A percentile compares a stretch with the other conserved stretches of the same genome.
Evolutionary conservation across 2,888 invertebrate species (phyloP).

Genomic region (Nomada hirtipes): DNA sequence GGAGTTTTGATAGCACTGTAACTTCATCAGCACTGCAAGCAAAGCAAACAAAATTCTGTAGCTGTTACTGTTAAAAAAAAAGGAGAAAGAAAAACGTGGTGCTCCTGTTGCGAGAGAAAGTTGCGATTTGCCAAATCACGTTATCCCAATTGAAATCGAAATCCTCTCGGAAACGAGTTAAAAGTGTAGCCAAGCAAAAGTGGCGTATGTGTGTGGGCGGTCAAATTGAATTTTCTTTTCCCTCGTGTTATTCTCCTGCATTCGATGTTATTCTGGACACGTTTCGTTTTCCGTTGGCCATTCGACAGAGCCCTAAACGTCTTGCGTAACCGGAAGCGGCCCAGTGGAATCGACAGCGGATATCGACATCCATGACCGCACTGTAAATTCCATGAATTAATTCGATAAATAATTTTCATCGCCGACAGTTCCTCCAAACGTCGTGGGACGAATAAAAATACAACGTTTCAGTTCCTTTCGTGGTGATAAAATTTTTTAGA

Average conservation of each 20-base stretch:
- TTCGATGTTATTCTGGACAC: conserved; percentile 60
- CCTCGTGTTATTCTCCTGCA: neutral
- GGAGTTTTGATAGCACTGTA: too few species aligned
- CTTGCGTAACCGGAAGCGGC: conserved; percentile 67
- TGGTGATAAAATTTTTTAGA: too few species aligned
- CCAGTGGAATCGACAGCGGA: conserved; percentile 61
- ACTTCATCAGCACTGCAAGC: too few species aligned
- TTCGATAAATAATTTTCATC: conserved; percentile 20
- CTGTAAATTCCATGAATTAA: conserved; percentile 45
- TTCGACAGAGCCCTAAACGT: conserved; percentile 51
- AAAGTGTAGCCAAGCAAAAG: conserved; percentile 6
- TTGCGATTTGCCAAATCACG: neutral
- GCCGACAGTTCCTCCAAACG: too few species aligned
- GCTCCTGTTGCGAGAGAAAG: too few species aligned
- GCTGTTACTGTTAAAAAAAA: neutral
- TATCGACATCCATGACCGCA: conserved; percentile 62
- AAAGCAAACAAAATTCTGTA: too few species aligned
- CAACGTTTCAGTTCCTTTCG: too few species aligned
- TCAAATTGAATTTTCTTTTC: conserved; percentile 35
- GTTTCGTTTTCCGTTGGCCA: conserved; percentile 59
- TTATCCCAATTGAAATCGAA: conserved; percentile 23
- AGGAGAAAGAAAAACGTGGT: too few species aligned
- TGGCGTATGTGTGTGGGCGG: neutral
- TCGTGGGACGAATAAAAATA: too few species aligned
- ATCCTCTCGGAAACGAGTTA: conserved; percentile 15